Base-by-base conservation (phyloP, 1,140 invertebrate genomes). In the Cyclina sinensis region DNA sequence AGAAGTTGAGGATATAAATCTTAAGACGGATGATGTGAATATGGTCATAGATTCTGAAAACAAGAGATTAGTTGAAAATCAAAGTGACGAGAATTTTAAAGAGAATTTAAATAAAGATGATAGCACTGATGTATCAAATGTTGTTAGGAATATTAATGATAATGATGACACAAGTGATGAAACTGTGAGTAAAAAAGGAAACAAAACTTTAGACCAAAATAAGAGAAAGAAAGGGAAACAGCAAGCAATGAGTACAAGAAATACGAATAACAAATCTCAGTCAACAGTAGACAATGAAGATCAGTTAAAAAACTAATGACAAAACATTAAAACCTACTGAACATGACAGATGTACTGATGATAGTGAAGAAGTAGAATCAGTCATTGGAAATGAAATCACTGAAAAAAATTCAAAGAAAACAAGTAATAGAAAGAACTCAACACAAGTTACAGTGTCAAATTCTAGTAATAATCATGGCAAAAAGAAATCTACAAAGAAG, bases 371-470 rank as follows among this genome's bases (percentile, higher is more conserved):
- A 43, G 21, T 4, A 74, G 43, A 30, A 27, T 35, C 30, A 11
- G 9, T 16, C 11, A 7, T 1, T n/a, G 35, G n/a, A 37, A 74
- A 74, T 7, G 4, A 74, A 21, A 74, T 7, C 2, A 16, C 70
- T 11, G 43, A 74, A 43, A 37, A 65, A n/a, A 65, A 16, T 65
- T 65, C 59, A 21, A 65, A 30, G 59, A 65, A 65, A 65, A 65
- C 24, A 65, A 30, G 11, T 7, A 65, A 65, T 11, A 65, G 11
- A n/a, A 65, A n/a, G 18, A 54, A 54, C 21, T 7, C 51, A 14
- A 12, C 51, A 54, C n/a, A n/a, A 18, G 21, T 12, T 12, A 54
- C 5, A 54, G 21, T 54, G 21, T n/a, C 7, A 18, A 54, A 54
- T 54, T 7, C 21, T 54, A n/a, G 21, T 14, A 4, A 12, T 54